Evolutionary conservation across 2,113 vertebrate genomes (phyloP).

Genomic region (Dinomys branickii): DNA sequence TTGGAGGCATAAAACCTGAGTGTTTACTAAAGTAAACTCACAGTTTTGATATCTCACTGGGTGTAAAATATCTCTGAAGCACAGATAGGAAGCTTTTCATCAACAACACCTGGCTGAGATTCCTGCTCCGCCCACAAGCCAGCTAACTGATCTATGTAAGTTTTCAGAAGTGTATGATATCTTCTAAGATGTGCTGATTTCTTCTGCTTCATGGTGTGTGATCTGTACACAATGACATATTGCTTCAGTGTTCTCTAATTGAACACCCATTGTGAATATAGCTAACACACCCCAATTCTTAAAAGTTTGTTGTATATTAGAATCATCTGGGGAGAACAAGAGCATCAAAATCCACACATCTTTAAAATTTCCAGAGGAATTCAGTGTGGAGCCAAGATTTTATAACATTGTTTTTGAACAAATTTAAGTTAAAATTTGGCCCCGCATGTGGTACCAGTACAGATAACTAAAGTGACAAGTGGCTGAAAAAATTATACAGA

Average conservation of each 20-base stretch:
- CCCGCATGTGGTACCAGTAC: not conserved
- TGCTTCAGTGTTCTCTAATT: not conserved
- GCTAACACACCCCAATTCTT: not conserved
- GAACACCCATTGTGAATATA: not conserved
- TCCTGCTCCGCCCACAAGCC: not conserved
- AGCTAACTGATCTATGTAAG: not conserved
- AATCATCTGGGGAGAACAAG: not conserved
- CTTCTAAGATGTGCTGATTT: not conserved
- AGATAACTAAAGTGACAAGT: slow-evolving; percentile 27
- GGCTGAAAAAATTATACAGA: not conserved
- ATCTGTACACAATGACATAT: not conserved
- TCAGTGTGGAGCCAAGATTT: slow-evolving; percentile 25
- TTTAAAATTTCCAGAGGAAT: slow-evolving; percentile 11
- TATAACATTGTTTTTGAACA: slow-evolving; percentile 38
- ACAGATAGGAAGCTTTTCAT: not conserved
- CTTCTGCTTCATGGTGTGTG: not conserved
- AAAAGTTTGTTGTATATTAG: not conserved
- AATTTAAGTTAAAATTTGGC: slow-evolving; percentile 41
- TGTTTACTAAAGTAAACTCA: not conserved
- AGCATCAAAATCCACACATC: not conserved
- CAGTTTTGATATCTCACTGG: not conserved
- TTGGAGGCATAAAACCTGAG: not conserved
- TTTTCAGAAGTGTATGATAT: not conserved
- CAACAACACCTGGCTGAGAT: not conserved
- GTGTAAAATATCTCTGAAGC: not conserved